A percentile compares a stretch with the other conserved stretches of the same genome.
Conservation (phyloP, 1,140 invertebrate species). For the Ceratina australensis region DNA sequence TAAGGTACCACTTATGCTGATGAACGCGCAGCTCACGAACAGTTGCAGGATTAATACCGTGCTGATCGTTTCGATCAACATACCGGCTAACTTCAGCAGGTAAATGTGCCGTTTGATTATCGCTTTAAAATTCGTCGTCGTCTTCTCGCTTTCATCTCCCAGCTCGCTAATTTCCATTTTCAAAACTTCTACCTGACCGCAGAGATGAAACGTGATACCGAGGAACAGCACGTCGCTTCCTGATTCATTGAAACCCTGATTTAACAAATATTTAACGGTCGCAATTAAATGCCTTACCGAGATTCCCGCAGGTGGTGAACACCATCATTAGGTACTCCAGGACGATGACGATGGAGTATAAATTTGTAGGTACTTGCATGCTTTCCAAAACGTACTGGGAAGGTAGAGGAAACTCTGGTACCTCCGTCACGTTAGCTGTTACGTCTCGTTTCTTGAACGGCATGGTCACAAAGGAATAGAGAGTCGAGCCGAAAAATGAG, state of each 20-base stretch:
- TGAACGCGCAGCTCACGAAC: slow-evolving; percentile 37
- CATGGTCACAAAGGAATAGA: slow-evolving; percentile 6
- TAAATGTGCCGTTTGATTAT: slow-evolving; percentile 29
- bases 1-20: slow-evolving; percentile 30
- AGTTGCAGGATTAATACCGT: slow-evolving; percentile 31
- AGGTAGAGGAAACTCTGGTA: slow-evolving; percentile 17
- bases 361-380: not conserved
- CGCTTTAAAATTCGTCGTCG: not conserved
- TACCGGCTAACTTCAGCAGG: slow-evolving; percentile 8
- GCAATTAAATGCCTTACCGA: slow-evolving; percentile 40
- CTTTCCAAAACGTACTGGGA: not conserved
- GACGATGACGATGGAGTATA: not conserved
- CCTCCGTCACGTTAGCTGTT: not conserved
- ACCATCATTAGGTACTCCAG: not conserved
- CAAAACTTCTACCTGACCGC: slow-evolving; percentile 46
- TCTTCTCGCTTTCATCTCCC: not conserved
- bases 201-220: slow-evolving; percentile 44
- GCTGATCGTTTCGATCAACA: slow-evolving; percentile 25
- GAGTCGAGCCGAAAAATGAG: not conserved
- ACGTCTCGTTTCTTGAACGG: not conserved
- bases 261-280: not conserved
- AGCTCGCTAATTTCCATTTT: slow-evolving; percentile 14
- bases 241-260: not conserved
- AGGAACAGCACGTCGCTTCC: slow-evolving; percentile 52
- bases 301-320: slow-evolving; percentile 6